These are phyloP conservation scores for Luehdorfia chinensis DNA, from an alignment of 1,140 invertebrate genomes.

Conservation along the genomic window DNA sequence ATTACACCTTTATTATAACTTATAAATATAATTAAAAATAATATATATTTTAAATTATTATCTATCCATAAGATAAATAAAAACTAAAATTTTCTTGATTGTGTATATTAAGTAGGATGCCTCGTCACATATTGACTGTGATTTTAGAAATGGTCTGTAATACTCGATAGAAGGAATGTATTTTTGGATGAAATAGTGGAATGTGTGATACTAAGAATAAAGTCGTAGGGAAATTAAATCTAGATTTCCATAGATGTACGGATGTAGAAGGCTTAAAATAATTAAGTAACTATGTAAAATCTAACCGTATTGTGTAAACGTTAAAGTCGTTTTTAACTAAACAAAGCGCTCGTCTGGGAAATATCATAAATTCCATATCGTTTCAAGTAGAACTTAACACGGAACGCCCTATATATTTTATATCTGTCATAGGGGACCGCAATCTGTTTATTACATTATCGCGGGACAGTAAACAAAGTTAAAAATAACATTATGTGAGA, in stretches of 20 bases:
- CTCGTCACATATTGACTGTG: constrained; percentile 12
- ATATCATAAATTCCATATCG: neutral
- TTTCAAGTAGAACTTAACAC: no score
- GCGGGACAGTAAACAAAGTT: no score
- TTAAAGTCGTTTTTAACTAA: neutral
- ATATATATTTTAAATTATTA: neutral
- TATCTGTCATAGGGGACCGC: no score
- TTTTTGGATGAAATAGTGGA: constrained; percentile 5
- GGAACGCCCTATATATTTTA: no score
- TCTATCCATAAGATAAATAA: neutral
- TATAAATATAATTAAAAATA: no score
- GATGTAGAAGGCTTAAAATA: neutral
- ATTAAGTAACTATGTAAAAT: neutral
- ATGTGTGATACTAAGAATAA: constrained; percentile 16
- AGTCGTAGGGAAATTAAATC: constrained; percentile 8
- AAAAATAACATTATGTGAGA: no score
- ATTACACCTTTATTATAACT: no score
- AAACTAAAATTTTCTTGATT: neutral
- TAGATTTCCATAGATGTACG: neutral
- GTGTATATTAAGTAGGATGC: neutral
- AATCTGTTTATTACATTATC: no score
- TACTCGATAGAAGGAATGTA: constrained; percentile 1
- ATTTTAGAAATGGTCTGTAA: constrained; percentile 10
- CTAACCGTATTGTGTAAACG: neutral
- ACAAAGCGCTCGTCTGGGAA: no score